Evolutionary conservation across 2,113 vertebrate genomes (phyloP), one percentile per base, ranked within the genome.

Genomic region (Larimichthys polyactis): DNA sequence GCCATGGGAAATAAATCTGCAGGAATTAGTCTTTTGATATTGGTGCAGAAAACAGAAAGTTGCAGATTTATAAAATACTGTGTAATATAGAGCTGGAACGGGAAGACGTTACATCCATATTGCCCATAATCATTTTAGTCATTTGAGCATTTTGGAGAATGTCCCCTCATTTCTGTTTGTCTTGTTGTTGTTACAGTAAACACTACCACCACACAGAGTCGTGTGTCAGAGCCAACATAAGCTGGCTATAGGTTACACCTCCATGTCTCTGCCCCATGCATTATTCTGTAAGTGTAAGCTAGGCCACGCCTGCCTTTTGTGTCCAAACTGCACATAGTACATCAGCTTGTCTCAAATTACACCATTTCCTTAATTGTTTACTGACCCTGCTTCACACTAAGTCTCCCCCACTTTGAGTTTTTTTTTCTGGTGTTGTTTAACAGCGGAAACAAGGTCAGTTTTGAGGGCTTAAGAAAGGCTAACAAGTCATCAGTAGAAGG

Each of bases 281-380:
- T 94, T 90, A 90, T 93, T 88, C 89, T 78, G 27, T 79, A 17
- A 66, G 52, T 89, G 86, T 68, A 76, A 86, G 67, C 22, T 4
- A 15, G 60, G 72, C 78, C 68, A 24, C 54, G 51, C 11, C 44
- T 46, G 58, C 55, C 74, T 69, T 78, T 84, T 79, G 84, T 87
- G 73, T 86, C 65, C 70, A 22, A 80, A 78, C 81, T 63, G 29
- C 72, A 64, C 22, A 40, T 62, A 70, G 48, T 83, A 71, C 57
- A 48, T 89, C 43, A 40, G n/a, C 54, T 55, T 15, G 82, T 90
- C 81, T 93, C 88, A 66, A 19, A 81, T 94, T 78, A 86, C 92
- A 22, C 84, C 87, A 89, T 92, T 82, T 84, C 29, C 69, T 79
- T 73, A 81, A 94, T 92, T 91, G 79, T 63, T 70, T 5, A 12